Evolutionary conservation across 2,888 invertebrate species (phyloP), one percentile per base, ranked within the genome.

Genomic region (Acrobasis consociella): DNA sequence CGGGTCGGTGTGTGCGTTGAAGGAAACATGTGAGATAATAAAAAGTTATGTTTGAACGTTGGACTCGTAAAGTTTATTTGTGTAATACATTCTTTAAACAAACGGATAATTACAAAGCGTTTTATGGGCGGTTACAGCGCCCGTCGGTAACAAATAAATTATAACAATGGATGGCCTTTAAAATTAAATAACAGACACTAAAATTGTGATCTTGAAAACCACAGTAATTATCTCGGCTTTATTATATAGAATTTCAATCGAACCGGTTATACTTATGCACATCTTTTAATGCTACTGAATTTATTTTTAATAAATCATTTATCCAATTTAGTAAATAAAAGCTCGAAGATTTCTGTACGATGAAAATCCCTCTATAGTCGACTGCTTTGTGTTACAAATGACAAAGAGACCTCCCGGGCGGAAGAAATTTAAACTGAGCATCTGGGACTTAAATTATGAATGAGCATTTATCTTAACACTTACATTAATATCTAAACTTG

Each of bases 31-130:
- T 85, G 86, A 89, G 89, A 87, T 88, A 87, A 89, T 91, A 90
- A 90, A 89, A 90, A 82, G 82, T 86, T 83, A 86, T 84, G 85
- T 81, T 80, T 82, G 80, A 84, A 86, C 87, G 84, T 80, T 83
- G 80, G 79, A 82, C 81, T 89, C 89, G 89, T 90, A 89, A 89
- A 89, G 84, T 89, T 90, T 91, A 89, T 90, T 90, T 88, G 87
- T 90, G 83, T 90, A 83, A 81, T 82, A 78, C 86, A 83, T 89
- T 87, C 82, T 89, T 88, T 86, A 88, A 86, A 89, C 86, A 89
- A 88, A 91, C 83, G 82, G 80, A 85, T 89, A 87, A 90, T 90
- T 88, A 90, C 82, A 78, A 76, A 78, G 77, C 80, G 74, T 82
- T 85, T 87, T 87, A 89, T 85, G 75, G 82, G 77, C 77, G 83